A percentile compares a stretch with the other conserved stretches of the same genome.
Conservation (phyloP, 2,113 vertebrate genomes). For the Aepyceros melampus region DNA sequence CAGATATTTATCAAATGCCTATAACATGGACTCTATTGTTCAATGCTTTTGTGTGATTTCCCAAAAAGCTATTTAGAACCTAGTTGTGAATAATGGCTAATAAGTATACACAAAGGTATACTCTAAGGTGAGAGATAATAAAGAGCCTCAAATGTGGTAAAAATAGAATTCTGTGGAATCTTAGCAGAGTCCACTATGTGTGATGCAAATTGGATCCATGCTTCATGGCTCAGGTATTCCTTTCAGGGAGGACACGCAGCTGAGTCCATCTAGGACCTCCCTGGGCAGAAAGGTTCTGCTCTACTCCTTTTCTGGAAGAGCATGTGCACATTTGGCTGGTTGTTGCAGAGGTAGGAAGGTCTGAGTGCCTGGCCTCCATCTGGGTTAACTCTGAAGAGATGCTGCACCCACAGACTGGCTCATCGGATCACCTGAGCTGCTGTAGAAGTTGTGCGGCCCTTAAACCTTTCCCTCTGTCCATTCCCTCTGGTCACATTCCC, state of each 20-base stretch:
- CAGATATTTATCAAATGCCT: background rate
- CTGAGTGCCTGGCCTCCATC: background rate
- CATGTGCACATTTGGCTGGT: background rate
- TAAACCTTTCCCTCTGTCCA: background rate
- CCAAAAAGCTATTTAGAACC: background rate
- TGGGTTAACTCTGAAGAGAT: background rate
- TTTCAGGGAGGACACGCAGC: background rate
- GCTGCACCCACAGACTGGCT: background rate
- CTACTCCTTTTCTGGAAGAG: background rate
- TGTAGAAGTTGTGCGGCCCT: background rate
- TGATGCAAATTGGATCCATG: too few species aligned
- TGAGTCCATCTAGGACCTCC: background rate
- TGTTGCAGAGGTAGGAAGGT: background rate
- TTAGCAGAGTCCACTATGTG: background rate
- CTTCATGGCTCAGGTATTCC: accelerated
- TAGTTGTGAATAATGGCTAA: background rate
- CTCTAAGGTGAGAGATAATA: background rate
- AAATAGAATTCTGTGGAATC: background rate
- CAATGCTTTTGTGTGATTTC: background rate
- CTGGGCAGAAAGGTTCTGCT: background rate
- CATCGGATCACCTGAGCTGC: background rate
- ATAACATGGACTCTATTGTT: background rate
- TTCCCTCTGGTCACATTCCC: background rate
- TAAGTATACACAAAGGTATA: background rate
- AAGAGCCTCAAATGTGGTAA: background rate